phyloP scores from a whole-genome alignment of 2,113 vertebrate genomes.

The Halichoerus grypus region DNA sequence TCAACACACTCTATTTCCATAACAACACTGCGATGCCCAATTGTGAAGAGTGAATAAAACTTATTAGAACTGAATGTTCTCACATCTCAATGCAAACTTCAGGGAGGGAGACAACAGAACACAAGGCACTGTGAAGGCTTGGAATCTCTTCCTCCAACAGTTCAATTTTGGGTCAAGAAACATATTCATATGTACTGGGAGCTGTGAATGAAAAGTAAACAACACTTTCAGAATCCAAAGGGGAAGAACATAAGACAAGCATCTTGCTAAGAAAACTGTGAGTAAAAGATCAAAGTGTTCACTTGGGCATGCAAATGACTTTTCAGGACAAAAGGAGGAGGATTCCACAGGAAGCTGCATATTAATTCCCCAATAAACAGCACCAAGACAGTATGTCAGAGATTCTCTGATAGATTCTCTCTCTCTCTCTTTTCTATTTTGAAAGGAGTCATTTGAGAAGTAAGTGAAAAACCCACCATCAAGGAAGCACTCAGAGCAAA shows the following conservation, averaged over 20 bases:
- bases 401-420: not conserved
- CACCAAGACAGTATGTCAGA: not conserved
- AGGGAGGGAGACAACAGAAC: not conserved
- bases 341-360: not conserved
- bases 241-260: not conserved
- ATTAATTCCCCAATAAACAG: not conserved
- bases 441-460: conserved; percentile 11
- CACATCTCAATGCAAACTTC: conserved; percentile 14
- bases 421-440: not conserved
- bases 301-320: not conserved
- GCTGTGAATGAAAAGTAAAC: not conserved
- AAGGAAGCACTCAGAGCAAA: not conserved
- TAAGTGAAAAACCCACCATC: not conserved
- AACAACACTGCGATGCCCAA: not conserved
- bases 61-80: conserved; percentile 23
- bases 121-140: not conserved
- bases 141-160: not conserved
- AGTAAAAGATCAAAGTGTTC: not conserved
- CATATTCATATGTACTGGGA: not conserved
- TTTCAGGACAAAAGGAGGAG: not conserved
- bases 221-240: conserved; percentile 27
- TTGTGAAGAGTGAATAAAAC: conserved; percentile 12
- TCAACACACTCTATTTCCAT: conserved; percentile 50
- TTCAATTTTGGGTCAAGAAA: not conserved
- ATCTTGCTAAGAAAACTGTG: conserved; percentile 4